phyloP scores from a whole-genome alignment of 1,140 invertebrate species.

The Phthorimaea operculella region DNA sequence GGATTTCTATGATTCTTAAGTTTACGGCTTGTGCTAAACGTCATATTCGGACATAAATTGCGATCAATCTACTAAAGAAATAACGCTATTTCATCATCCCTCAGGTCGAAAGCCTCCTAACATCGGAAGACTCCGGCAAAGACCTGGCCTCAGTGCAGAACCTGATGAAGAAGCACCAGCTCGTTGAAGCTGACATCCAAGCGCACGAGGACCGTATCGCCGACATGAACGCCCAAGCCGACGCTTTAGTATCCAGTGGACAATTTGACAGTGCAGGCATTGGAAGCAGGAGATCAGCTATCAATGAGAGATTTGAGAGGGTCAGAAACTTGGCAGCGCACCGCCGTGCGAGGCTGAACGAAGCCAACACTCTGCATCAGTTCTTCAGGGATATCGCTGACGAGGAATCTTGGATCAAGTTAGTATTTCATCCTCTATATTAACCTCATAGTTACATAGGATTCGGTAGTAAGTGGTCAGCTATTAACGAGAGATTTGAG shows the following conservation, averaged over 20 bases:
- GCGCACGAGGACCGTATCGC: conserved; percentile 94
- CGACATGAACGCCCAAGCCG: conserved; percentile 94
- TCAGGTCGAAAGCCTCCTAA: conserved; percentile 92
- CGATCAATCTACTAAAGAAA: too few relatives aligned
- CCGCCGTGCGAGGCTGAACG: conserved; percentile 87
- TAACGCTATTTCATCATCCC: not conserved
- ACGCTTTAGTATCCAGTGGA: conserved; percentile 92
- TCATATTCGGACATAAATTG: too few relatives aligned
- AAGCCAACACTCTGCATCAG: conserved; percentile 98
- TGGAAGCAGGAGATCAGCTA: conserved; percentile 91
- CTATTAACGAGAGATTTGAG: conserved; percentile 95
- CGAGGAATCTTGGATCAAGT: conserved; percentile 99
- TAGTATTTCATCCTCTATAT: conserved; percentile 36
- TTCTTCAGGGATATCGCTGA: conserved; percentile 99
- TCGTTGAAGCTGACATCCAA: conserved; percentile 97
- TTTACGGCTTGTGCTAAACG: too few relatives aligned
- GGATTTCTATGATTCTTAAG: too few relatives aligned
- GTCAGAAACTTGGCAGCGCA: conserved; percentile 94
- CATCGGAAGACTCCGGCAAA: conserved; percentile 97
- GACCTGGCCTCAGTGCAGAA: conserved; percentile 99
- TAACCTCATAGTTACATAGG: too few relatives aligned
- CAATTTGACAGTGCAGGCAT: conserved; percentile 95
- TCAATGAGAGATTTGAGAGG: conserved; percentile 94
- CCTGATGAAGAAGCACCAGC: conserved; percentile 98
- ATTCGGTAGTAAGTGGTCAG: conserved; percentile 92